Evolutionary conservation across 1,140 invertebrate species (phyloP).

Genomic region (Pseudomyrmex pallidus): DNA sequence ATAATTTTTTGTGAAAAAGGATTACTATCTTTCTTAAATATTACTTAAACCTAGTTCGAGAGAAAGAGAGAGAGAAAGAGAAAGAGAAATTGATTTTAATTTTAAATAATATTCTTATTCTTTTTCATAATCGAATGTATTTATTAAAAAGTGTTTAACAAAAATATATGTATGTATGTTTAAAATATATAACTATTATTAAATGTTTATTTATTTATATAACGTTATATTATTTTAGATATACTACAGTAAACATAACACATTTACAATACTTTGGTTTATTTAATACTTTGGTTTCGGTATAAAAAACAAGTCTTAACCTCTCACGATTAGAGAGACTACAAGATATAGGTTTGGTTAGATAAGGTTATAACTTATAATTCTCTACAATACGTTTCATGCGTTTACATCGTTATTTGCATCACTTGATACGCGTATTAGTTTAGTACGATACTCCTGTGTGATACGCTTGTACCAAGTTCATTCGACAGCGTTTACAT

Average conservation of each 20-base stretch:
- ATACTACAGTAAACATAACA: background rate
- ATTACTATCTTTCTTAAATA: background rate
- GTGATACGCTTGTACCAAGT: too few species aligned
- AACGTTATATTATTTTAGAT: slow-evolving; percentile 8
- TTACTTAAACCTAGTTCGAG: background rate
- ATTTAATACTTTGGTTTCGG: slow-evolving; percentile 1
- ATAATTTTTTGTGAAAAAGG: slow-evolving; percentile 11
- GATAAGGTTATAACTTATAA: too few species aligned
- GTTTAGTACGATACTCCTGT: too few species aligned
- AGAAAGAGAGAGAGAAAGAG: too few species aligned
- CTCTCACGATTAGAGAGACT: too few species aligned
- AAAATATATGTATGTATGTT: slow-evolving; percentile 7
- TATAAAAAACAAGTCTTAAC: too few species aligned
- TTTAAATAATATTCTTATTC: background rate
- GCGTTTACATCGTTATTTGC: too few species aligned
- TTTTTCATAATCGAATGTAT: background rate
- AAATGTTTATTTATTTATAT: slow-evolving; percentile 15
- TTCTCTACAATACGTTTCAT: too few species aligned
- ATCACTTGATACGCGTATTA: too few species aligned
- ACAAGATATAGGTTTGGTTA: too few species aligned
- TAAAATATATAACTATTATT: slow-evolving; percentile 13
- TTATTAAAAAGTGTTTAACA: background rate
- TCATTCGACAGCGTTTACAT: too few species aligned
- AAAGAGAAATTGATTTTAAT: background rate
- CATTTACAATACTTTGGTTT: slow-evolving; percentile 12